Conservation (phyloP, 1,140 invertebrate species). For the Drosophila sproati region DNA sequence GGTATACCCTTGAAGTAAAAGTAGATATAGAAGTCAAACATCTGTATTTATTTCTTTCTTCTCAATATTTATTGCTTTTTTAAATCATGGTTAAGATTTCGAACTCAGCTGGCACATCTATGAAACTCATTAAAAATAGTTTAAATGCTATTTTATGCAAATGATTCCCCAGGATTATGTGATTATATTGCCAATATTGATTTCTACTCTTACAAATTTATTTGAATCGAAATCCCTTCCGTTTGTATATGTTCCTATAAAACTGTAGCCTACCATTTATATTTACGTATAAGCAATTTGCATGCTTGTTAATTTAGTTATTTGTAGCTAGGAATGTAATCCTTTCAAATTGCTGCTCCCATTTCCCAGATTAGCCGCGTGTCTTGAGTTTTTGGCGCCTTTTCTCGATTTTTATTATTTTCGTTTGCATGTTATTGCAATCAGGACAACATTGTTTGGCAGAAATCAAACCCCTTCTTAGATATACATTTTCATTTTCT, state of each 20-base stretch:
- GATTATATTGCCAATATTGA: too few species aligned
- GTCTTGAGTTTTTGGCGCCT: conserved; percentile 59
- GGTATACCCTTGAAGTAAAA: not conserved
- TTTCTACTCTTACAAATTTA: not conserved
- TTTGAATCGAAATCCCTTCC: not conserved
- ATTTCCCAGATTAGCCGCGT: conserved; percentile 6
- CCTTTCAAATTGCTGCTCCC: conserved; percentile 12
- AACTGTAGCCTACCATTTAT: not conserved
- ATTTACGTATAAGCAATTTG: conserved; percentile 13
- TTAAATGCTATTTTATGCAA: not conserved
- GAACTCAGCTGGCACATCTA: too few species aligned
- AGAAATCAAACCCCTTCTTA: conserved; percentile 67
- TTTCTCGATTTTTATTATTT: conserved; percentile 41
- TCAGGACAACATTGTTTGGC: conserved; percentile 72
- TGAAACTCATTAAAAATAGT: not conserved
- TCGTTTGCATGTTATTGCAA: conserved; percentile 79
- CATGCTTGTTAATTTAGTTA: conserved; percentile 29
- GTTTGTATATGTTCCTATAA: not conserved
- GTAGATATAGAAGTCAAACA: not conserved
- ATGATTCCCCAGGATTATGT: too few species aligned
- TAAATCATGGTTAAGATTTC: too few species aligned
- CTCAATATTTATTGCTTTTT: too few species aligned
- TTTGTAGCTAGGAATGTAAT: conserved; percentile 18
- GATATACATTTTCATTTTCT: conserved; percentile 21
- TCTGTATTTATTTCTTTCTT: too few species aligned